Evolutionary conservation across 2,113 vertebrate genomes (phyloP).

Genomic region (Galbula dea): DNA sequence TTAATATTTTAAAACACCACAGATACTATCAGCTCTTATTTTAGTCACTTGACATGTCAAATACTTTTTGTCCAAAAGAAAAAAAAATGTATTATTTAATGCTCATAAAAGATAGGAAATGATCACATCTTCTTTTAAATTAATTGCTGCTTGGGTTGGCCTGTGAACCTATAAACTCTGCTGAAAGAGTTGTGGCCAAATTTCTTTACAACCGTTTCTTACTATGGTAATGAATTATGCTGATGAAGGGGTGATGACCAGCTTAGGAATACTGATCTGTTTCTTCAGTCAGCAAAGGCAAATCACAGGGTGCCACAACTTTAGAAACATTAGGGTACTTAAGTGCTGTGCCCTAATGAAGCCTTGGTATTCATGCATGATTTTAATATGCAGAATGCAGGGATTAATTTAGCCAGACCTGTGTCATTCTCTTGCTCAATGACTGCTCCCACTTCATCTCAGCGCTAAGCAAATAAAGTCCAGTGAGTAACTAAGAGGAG

Average conservation of each 20-base stretch:
- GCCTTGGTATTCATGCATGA: background rate
- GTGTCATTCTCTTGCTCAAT: background rate
- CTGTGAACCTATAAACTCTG: slow-evolving; percentile 44
- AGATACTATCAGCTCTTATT: background rate
- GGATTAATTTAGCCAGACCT: background rate
- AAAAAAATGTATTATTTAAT: slow-evolving; percentile 36
- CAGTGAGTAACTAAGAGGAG: background rate
- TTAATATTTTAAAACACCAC: slow-evolving; percentile 15
- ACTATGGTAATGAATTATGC: slow-evolving; percentile 18
- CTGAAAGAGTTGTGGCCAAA: slow-evolving; percentile 36
- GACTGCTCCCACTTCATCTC: background rate
- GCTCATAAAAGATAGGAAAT: slow-evolving; percentile 62
- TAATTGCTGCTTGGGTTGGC: slow-evolving; percentile 57
- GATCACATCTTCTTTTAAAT: slow-evolving; percentile 65
- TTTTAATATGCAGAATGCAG: background rate
- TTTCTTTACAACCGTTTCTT: slow-evolving; percentile 23
- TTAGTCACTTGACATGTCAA: slow-evolving; percentile 9
- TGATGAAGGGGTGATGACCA: slow-evolving; percentile 42
- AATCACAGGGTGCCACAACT: background rate
- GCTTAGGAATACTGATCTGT: background rate
- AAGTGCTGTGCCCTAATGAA: background rate
- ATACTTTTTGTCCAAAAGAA: background rate
- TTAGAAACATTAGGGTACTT: background rate
- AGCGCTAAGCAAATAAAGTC: background rate
- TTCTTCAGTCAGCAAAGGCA: slow-evolving; percentile 39